Conservation (phyloP, 2,888 invertebrate genomes). For the Conomelus anceps region DNA sequence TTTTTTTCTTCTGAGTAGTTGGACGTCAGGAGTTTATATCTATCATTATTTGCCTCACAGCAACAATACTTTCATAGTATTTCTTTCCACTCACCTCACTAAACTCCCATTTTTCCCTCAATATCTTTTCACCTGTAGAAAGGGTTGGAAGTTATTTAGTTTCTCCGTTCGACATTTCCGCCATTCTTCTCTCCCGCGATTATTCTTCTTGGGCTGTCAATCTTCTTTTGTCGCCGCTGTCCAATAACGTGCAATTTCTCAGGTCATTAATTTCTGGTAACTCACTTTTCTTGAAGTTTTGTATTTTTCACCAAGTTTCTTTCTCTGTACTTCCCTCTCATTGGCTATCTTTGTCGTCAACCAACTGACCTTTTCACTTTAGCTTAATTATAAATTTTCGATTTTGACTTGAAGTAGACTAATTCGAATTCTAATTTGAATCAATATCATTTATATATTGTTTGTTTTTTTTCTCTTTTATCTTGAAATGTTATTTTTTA, state of each 20-base stretch:
- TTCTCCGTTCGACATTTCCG: not conserved
- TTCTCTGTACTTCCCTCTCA: not conserved
- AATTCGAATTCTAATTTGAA: too few species aligned
- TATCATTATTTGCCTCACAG: too few species aligned
- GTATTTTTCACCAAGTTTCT: not conserved
- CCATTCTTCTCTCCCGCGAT: not conserved
- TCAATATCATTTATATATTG: too few species aligned
- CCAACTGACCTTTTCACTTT: too few species aligned
- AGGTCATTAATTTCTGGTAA: not conserved
- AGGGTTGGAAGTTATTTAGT: not conserved
- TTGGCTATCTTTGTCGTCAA: too few species aligned
- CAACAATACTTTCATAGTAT: too few species aligned
- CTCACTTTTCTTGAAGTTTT: not conserved
- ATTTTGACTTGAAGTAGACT: too few species aligned
- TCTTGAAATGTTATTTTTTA: too few species aligned
- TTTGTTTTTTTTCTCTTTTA: too few species aligned
- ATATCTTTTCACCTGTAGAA: not conserved
- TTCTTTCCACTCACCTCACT: not conserved
- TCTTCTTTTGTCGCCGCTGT: not conserved
- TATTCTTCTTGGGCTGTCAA: not conserved
- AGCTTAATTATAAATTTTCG: not conserved
- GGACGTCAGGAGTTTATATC: too few species aligned
- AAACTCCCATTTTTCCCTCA: not conserved
- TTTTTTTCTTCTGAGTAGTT: too few species aligned
- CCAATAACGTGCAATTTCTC: not conserved